phyloP scores from a whole-genome alignment of 1,140 invertebrate species.

The Ips nitidus region DNA sequence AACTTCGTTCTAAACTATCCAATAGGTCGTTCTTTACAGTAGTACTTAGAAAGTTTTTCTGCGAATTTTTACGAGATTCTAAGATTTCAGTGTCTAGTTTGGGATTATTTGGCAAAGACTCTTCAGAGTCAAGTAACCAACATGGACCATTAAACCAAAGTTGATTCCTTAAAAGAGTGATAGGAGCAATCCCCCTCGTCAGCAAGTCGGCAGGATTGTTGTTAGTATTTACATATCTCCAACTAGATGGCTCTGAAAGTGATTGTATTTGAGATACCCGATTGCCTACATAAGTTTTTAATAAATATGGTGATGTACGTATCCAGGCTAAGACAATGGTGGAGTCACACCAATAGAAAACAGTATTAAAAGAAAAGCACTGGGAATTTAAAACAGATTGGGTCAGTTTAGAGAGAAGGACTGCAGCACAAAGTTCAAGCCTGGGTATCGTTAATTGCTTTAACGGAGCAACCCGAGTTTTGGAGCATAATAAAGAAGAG shows the following conservation, averaged over 20 bases:
- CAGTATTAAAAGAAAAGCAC: conserved; percentile 51
- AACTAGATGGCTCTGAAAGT: conserved; percentile 41
- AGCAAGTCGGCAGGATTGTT: conserved; percentile 54
- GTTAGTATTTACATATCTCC: conserved; percentile 51
- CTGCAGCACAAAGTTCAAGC: conserved; percentile 45
- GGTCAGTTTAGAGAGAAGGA: conserved; percentile 41
- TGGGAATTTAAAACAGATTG: too few relatives aligned
- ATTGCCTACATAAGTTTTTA: conserved; percentile 51
- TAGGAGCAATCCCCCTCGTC: conserved; percentile 36
- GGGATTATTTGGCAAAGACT: not conserved
- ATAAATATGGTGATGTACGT: conserved; percentile 40
- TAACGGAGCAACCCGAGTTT: conserved; percentile 40
- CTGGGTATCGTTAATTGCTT: conserved; percentile 37
- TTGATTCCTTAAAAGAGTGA: conserved; percentile 35
- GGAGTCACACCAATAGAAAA: too few relatives aligned
- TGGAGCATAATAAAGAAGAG: conserved; percentile 31
- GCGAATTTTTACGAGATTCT: conserved; percentile 1
- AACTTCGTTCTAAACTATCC: conserved; percentile 1
- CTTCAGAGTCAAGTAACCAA: not conserved
- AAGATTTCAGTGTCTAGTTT: not conserved
- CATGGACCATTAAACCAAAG: conserved; percentile 49
- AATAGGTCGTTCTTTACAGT: conserved; percentile 2
- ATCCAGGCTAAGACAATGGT: conserved; percentile 53
- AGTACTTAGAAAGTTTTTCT: conserved; percentile 1
- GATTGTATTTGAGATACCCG: conserved; percentile 48